A percentile compares a stretch with the other conserved stretches of the same genome.
phyloP scores from a whole-genome alignment of 1,140 invertebrate species.

The Ips typographus region DNA sequence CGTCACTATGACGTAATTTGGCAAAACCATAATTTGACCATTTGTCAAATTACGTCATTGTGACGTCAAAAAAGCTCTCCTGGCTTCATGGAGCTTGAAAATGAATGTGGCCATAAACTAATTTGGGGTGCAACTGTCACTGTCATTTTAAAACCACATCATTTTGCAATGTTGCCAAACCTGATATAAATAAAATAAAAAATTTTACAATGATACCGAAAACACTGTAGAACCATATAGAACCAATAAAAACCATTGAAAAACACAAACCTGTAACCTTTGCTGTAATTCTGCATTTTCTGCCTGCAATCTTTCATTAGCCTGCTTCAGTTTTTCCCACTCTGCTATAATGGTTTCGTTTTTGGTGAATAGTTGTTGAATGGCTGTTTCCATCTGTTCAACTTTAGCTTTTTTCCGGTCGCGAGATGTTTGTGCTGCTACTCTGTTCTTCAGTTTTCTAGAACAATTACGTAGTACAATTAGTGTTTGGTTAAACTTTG shows the following conservation, averaged over 20 bases:
- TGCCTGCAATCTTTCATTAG: conserved; percentile 65
- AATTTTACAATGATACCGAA: too few relatives aligned
- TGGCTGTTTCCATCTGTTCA: conserved; percentile 79
- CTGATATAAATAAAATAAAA: too few relatives aligned
- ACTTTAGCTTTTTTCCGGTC: conserved; percentile 95
- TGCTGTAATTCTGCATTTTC: conserved; percentile 65
- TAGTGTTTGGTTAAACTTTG: background rate
- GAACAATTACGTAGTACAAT: conserved; percentile 33
- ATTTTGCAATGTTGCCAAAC: too few relatives aligned
- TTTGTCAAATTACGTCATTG: too few relatives aligned
- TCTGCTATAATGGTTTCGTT: conserved; percentile 66
- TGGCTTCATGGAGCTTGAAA: too few relatives aligned
- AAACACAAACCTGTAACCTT: conserved; percentile 50
- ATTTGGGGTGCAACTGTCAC: too few relatives aligned
- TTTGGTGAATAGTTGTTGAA: conserved; percentile 63
- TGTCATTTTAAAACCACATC: too few relatives aligned
- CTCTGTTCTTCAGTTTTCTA: conserved; percentile 95
- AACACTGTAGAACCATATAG: too few relatives aligned
- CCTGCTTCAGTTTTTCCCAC: conserved; percentile 63
- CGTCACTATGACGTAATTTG: too few relatives aligned
- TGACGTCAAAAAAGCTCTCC: too few relatives aligned
- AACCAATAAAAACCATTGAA: background rate
- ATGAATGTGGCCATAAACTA: too few relatives aligned
- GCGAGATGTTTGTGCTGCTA: conserved; percentile 95
- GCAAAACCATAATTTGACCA: too few relatives aligned